These are phyloP conservation scores for Daktulosphaira vitifoliae DNA, from an alignment of 1,140 invertebrate genomes.

Conservation along the genomic window DNA sequence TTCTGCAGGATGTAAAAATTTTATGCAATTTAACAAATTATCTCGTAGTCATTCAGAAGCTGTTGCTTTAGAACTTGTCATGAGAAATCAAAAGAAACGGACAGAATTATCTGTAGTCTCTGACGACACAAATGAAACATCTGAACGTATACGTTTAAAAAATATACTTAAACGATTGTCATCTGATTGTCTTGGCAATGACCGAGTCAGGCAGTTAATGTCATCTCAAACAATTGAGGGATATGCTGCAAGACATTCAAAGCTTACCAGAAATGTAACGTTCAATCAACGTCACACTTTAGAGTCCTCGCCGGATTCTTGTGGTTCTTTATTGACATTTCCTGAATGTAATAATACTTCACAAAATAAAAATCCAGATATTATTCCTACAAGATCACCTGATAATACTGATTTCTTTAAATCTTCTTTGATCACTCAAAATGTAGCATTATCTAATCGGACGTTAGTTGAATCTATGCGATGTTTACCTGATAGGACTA, in stretches of 20 bases:
- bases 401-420: background rate
- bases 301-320: conserved; percentile 57
- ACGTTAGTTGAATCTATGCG: background rate
- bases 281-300: conserved; percentile 64
- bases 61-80: conserved; percentile 44
- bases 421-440: background rate
- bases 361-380: conserved; percentile 4
- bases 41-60: conserved; percentile 56
- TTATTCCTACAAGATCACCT: background rate
- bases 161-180: conserved; percentile 76
- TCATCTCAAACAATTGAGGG: conserved; percentile 73
- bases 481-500: too few relatives aligned
- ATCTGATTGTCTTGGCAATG: conserved; percentile 34
- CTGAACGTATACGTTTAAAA: conserved; percentile 69
- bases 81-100: conserved; percentile 33
- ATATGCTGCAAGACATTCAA: conserved; percentile 75
- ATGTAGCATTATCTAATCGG: background rate
- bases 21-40: conserved; percentile 44
- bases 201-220: conserved; percentile 56
- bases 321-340: background rate
- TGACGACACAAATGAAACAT: conserved; percentile 72
- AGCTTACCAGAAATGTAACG: conserved; percentile 78
- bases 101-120: background rate
- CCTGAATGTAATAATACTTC: background rate
- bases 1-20: conserved; percentile 41